Conservation (phyloP, 2,797 vertebrate species). For the Cynodonichthys magdalenae region DNA sequence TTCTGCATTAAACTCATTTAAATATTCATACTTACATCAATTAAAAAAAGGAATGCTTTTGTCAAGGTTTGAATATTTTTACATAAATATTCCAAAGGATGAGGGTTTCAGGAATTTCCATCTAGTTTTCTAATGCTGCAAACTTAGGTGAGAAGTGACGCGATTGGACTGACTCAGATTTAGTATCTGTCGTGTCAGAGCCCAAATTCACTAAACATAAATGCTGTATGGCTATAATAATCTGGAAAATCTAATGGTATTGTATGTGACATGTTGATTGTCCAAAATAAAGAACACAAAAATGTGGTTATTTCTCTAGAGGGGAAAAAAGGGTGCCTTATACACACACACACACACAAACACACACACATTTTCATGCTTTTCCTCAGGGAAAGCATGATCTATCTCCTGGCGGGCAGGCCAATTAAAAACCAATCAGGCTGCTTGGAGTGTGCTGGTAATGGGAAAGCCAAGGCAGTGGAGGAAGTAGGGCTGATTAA, state of each 20-base stretch:
- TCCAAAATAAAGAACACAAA: constrained; percentile 2
- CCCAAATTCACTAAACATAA: not conserved
- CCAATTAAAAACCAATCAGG: constrained; percentile 89
- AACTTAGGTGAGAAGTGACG: not conserved
- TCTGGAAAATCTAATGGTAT: not conserved
- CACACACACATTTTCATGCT: constrained; percentile 43
- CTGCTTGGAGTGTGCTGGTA: constrained; percentile 78
- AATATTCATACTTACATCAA: not conserved
- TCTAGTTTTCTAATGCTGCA: not conserved
- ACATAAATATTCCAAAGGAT: not conserved
- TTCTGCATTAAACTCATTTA: not conserved
- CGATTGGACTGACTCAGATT: not conserved
- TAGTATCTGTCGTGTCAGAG: not conserved
- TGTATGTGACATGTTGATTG: not conserved
- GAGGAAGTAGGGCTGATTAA: constrained; percentile 83
- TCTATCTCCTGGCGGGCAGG: constrained; percentile 81
- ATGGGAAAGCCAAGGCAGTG: constrained; percentile 80
- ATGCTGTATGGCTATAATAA: not conserved
- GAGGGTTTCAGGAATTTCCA: not conserved
- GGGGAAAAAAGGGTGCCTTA: constrained; percentile 29
- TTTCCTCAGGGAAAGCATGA: constrained; percentile 77
- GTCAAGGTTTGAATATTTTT: not conserved
- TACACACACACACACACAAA: constrained; percentile 23
- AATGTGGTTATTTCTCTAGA: constrained; percentile 48
- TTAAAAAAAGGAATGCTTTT: not conserved